A percentile compares a stretch with the other conserved stretches of the same genome.
phyloP scores from a whole-genome alignment of 92 coral and sea anemone species.

The Porites cylindrica region DNA sequence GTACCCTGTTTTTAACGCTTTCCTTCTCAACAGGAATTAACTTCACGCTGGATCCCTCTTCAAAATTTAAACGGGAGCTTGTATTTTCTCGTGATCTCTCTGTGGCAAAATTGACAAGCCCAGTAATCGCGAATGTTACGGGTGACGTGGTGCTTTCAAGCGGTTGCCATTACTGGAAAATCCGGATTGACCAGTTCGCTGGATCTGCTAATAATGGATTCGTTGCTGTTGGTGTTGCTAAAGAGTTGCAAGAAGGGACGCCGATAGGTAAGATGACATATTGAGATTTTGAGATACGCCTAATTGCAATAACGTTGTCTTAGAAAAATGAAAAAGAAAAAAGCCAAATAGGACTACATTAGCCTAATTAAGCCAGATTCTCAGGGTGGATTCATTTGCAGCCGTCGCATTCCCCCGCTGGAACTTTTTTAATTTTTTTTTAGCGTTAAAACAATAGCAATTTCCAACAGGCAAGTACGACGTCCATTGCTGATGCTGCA shows the following conservation, averaged over 20 bases:
- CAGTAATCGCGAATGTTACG: slow-evolving; percentile 63
- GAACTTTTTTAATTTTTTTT: too few species aligned
- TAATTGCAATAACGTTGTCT: too few species aligned
- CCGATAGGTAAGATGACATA: slow-evolving; percentile 50
- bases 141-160: slow-evolving; percentile 73
- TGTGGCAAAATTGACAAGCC: slow-evolving; percentile 75
- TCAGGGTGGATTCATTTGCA: too few species aligned
- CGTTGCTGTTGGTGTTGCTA: slow-evolving; percentile 79
- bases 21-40: slow-evolving; percentile 62
- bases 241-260: slow-evolving; percentile 44
- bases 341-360: too few species aligned
- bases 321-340: too few species aligned
- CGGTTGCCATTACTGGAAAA: slow-evolving; percentile 91
- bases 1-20: neutral
- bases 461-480: too few species aligned
- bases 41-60: slow-evolving; percentile 82
- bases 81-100: slow-evolving; percentile 90
- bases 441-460: too few species aligned
- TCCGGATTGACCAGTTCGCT: slow-evolving; percentile 80
- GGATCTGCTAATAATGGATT: slow-evolving; percentile 78
- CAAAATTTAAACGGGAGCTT: slow-evolving; percentile 79
- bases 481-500: too few species aligned
- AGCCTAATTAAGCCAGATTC: too few species aligned
- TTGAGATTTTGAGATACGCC: neutral
- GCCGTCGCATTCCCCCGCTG: too few species aligned